Evolutionary conservation across 1,140 invertebrate species (phyloP).

Genomic region (Penaeus chinensis): DNA sequence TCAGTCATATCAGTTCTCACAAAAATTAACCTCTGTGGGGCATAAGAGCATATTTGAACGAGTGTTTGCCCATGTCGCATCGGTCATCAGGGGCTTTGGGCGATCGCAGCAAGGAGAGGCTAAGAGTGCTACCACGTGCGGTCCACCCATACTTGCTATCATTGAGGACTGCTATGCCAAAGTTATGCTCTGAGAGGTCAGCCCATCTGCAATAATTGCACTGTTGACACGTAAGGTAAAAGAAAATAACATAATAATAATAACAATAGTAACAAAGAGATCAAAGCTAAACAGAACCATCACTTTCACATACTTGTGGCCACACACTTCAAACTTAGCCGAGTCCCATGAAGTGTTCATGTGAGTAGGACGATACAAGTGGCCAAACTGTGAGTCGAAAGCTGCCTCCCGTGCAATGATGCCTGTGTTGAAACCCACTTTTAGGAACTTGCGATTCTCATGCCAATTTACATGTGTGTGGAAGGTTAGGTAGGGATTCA

Average conservation of each 20-base stretch:
- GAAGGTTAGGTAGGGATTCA: conserved; percentile 70
- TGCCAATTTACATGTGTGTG: conserved; percentile 70
- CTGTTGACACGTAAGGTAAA: not conserved
- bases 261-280: no score
- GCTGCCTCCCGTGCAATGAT: conserved; percentile 66
- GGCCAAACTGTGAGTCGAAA: conserved; percentile 73
- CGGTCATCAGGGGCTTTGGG: conserved; percentile 71
- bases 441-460: conserved; percentile 72
- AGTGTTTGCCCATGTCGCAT: conserved; percentile 71
- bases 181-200: conserved; percentile 71
- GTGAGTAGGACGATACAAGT: conserved; percentile 71
- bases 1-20: not conserved
- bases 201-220: conserved; percentile 69
- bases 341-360: conserved; percentile 74
- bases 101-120: conserved; percentile 71
- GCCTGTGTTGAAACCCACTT: conserved; percentile 64
- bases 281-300: not conserved
- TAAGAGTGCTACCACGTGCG: conserved; percentile 68
- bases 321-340: conserved; percentile 73
- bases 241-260: no score
- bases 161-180: conserved; percentile 72
- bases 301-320: conserved; percentile 66
- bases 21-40: conserved; percentile 69
- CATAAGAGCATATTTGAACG: conserved; percentile 72
- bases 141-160: conserved; percentile 73